phyloP scores from a whole-genome alignment of 2,888 invertebrate genomes.

The Tipula helvola region DNA sequence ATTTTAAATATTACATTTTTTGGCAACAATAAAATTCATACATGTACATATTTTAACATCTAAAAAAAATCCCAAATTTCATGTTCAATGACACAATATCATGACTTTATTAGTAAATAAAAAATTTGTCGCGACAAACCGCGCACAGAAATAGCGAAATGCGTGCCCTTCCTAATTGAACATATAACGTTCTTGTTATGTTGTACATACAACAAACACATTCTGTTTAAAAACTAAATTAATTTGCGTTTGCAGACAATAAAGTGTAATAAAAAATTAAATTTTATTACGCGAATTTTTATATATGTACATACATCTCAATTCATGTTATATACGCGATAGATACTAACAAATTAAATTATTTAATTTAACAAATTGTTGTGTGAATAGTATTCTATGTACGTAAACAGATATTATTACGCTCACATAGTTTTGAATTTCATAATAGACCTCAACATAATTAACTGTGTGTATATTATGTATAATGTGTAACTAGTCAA shows the following conservation, averaged over 20 bases:
- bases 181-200: background rate
- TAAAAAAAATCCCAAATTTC: background rate
- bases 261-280: background rate
- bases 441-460: background rate
- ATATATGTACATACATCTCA: too few species aligned
- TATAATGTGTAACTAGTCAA: background rate
- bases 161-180: background rate
- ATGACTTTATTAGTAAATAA: background rate
- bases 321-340: too few species aligned
- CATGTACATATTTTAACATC: background rate
- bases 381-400: background rate
- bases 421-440: background rate
- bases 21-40: background rate
- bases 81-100: background rate
- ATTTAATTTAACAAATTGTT: background rate
- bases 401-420: background rate
- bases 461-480: background rate
- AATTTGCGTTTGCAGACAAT: background rate
- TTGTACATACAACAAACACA: background rate
- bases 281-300: background rate
- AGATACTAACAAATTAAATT: background rate
- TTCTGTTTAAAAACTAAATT: background rate
- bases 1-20: background rate
- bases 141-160: background rate
- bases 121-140: background rate